Conservation (phyloP, 2,888 invertebrate genomes). For the Drosophila silvestris region DNA sequence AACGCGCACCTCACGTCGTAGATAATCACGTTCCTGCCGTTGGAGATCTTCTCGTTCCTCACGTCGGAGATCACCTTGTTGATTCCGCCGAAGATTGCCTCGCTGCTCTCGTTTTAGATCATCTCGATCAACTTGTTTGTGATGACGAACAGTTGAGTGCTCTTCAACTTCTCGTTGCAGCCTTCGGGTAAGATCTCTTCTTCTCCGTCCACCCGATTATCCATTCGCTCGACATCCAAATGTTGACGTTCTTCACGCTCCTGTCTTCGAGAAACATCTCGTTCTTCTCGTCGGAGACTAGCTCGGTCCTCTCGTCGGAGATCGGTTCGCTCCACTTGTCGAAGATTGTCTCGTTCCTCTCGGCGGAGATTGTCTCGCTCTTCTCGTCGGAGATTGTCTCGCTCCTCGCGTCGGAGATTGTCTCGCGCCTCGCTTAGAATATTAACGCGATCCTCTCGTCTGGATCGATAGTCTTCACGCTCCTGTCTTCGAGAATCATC, state of each 20-base stretch:
- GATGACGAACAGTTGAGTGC: no score
- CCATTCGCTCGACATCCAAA: not conserved
- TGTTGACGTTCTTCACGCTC: not conserved
- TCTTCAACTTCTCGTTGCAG: slow-evolving; percentile 1
- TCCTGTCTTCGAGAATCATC: no score
- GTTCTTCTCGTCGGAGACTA: not conserved
- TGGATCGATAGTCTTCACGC: no score
- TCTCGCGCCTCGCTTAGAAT: not conserved
- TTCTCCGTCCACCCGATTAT: not conserved
- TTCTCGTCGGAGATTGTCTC: not conserved
- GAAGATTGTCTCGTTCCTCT: no score
- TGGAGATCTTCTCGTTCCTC: not conserved
- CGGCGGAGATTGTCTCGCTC: no score
- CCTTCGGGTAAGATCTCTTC: not conserved
- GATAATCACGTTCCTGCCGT: not conserved
- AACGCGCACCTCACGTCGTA: not conserved
- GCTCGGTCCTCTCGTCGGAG: not conserved
- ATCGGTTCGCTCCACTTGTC: not conserved
- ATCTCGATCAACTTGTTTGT: no score
- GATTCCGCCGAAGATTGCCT: not conserved
- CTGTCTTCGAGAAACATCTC: no score
- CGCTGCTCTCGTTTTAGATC: no score
- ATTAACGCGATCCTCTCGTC: not conserved
- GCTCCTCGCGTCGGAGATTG: not conserved
- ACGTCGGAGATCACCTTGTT: not conserved